These are phyloP conservation scores for Malaclemys terrapin DNA, from an alignment of 2,113 vertebrate species.

Conservation along the genomic window DNA sequence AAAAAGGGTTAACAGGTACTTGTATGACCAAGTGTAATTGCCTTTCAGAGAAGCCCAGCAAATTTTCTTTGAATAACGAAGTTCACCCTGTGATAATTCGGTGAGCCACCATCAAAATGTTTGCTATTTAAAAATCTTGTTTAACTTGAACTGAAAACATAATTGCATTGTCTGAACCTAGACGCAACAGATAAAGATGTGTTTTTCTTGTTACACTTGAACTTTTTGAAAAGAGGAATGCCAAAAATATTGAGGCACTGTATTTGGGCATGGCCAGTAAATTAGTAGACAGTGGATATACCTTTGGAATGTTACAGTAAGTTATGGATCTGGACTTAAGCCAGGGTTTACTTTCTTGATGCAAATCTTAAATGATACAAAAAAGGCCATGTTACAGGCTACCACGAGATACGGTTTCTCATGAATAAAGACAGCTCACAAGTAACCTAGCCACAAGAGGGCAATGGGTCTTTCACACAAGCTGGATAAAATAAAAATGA, in stretches of 20 bases:
- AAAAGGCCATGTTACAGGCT: not conserved
- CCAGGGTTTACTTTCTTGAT: not conserved
- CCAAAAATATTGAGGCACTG: constrained; percentile 18
- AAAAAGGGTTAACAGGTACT: not conserved
- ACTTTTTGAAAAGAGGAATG: constrained; percentile 28
- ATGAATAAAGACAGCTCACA: not conserved
- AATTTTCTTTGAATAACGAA: not conserved
- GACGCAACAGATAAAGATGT: not conserved
- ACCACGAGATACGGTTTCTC: not conserved
- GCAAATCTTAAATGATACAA: constrained; percentile 21
- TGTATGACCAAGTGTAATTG: not conserved
- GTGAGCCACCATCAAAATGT: not conserved
- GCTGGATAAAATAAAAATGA: not conserved
- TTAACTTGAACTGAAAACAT: not conserved
- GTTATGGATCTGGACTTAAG: not conserved
- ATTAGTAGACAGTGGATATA: constrained; percentile 28
- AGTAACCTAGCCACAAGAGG: constrained; percentile 26
- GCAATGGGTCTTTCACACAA: constrained; percentile 38
- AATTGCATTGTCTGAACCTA: not conserved
- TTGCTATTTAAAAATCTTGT: not conserved
- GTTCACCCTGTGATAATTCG: not conserved
- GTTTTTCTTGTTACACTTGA: not conserved
- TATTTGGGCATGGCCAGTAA: constrained; percentile 44
- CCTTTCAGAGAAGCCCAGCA: not conserved
- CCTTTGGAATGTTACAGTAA: constrained; percentile 48